Evolutionary conservation across 2,797 vertebrate genomes (phyloP).

Genomic region (Xiphorhynchus erythropygius): DNA sequence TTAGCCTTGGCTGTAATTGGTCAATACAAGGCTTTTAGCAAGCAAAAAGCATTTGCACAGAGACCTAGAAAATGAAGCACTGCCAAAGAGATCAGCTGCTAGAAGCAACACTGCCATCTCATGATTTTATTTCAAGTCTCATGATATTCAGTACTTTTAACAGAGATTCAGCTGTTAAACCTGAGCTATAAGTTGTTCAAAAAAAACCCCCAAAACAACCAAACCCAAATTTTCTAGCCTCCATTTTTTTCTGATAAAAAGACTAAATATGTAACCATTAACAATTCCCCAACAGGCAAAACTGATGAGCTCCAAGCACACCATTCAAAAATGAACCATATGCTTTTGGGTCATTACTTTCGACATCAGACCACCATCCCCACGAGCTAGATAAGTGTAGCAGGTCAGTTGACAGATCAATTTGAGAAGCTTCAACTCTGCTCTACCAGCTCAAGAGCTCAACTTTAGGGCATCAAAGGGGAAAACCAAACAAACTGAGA

Average conservation of each 20-base stretch:
- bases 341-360: background rate
- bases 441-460: background rate
- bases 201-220: background rate
- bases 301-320: background rate
- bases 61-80: constrained; percentile 35
- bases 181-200: background rate
- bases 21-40: constrained; percentile 29
- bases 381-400: background rate
- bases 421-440: background rate
- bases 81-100: constrained; percentile 52
- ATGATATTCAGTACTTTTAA: background rate
- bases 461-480: background rate
- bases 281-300: background rate
- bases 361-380: background rate
- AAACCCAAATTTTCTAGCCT: background rate
- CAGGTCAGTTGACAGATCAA: background rate
- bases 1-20: constrained; percentile 11
- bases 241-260: background rate
- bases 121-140: constrained; percentile 56
- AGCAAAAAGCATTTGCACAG: constrained; percentile 14
- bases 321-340: background rate
- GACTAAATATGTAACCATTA: background rate
- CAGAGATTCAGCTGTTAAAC: background rate
- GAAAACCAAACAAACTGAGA: background rate
- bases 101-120: constrained; percentile 70